Percentiles rank a stretch among this genome's conserved stretches.
These are phyloP conservation scores for Erythrocebus patas DNA, from an alignment of 2,113 vertebrate species.

Conservation along the genomic window DNA sequence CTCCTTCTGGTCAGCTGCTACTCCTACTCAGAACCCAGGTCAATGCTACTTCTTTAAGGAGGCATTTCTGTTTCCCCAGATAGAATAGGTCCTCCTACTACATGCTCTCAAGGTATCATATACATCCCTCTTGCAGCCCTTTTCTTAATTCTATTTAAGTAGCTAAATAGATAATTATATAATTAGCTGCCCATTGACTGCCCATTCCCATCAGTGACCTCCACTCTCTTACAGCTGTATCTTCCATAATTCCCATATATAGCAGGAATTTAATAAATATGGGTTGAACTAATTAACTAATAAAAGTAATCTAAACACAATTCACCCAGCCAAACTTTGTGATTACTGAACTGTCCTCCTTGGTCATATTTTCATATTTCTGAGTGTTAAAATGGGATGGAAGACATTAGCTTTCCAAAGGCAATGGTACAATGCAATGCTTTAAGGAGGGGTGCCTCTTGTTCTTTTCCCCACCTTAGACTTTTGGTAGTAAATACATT, in stretches of 20 bases:
- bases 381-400: background rate
- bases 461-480: background rate
- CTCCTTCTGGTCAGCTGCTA: background rate
- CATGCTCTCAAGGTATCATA: background rate
- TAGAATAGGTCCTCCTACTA: fast-evolving
- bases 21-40: background rate
- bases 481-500: background rate
- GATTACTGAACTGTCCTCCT: background rate
- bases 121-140: background rate
- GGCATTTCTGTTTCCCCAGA: background rate
- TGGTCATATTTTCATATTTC: background rate
- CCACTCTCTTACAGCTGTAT: background rate
- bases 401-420: background rate
- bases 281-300: background rate
- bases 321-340: background rate
- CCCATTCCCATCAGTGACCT: background rate
- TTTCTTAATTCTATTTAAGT: background rate
- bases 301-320: background rate
- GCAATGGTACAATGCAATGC: background rate
- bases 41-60: background rate
- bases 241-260: background rate
- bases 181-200: background rate
- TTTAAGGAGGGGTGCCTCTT: background rate
- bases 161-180: background rate
- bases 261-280: background rate